Percentiles rank a stretch among this genome's conserved stretches.
phyloP scores from a whole-genome alignment of 2,113 vertebrate genomes.

The Mesembrinibis cayennensis region DNA sequence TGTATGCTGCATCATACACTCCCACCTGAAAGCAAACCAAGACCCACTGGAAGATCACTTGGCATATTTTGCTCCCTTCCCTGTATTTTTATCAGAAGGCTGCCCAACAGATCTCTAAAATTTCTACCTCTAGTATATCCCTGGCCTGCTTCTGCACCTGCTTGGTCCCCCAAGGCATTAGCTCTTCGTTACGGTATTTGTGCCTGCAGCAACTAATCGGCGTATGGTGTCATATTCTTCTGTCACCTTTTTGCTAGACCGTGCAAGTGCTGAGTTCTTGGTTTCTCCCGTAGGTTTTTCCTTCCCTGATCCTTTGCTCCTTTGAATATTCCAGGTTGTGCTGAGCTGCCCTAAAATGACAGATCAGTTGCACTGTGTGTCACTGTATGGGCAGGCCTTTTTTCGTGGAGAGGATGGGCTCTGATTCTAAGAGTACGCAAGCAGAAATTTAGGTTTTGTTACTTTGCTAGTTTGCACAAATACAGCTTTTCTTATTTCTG shows the following conservation, averaged over 20 bases:
- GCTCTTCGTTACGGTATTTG: not conserved
- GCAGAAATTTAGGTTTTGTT: not conserved
- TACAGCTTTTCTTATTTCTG: not conserved
- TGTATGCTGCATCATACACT: not conserved
- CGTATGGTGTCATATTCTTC: rapidly evolving
- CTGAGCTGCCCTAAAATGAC: not conserved
- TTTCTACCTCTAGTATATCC: not conserved
- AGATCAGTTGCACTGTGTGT: not conserved
- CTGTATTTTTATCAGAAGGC: not conserved
- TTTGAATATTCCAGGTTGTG: not conserved
- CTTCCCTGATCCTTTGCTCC: not conserved
- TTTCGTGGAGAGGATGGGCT: not conserved
- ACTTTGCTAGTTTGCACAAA: not conserved
- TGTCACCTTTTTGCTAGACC: not conserved
- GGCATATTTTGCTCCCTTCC: not conserved
- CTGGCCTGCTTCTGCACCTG: not conserved
- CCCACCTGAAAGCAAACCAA: not conserved
- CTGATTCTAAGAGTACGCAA: not conserved
- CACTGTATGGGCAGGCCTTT: not conserved
- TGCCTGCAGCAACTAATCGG: not conserved
- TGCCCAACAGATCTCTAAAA: not conserved
- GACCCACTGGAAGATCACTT: not conserved
- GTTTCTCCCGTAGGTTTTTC: not conserved
- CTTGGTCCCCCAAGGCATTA: too few species aligned
- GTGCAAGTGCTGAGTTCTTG: not conserved